Evolutionary conservation across 64 coral and sea anemone genomes (phyloP), one percentile per base, ranked within the genome.

Genomic region (Actinia equina): DNA sequence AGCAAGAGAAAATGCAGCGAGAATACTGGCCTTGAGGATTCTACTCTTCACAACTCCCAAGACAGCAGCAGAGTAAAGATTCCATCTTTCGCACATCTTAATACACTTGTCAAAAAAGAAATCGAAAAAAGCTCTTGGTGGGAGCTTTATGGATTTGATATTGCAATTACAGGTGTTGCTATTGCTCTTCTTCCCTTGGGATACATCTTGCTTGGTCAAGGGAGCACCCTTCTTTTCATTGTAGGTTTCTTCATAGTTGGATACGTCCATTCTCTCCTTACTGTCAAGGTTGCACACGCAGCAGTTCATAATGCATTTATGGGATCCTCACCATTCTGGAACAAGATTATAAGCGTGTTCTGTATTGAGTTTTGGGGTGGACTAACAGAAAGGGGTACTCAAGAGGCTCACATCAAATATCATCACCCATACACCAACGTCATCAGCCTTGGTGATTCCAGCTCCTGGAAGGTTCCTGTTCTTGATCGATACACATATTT

Each of bases 351-450:
- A 2, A 83, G 86, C 63, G 56, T 88, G 0, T 83, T 94, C 17
- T 82, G 91, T 62, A 58, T 93, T 77, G 95, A 98, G 87, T 93
- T 94, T 84, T 98, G 86, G 90, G 95, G 95, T 44, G 95, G 95
- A 60, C 94, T 98, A 51, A 94, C 95, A 80, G 85, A 84, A 6
- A 86, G 82, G 26, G 95, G 89, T 2, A 64, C 23, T 69, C 57
- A 91, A 30, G 92, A 94, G 19, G 74, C 89, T 44, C 95, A 98
- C 42, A 98, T 98, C 44, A 83, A 98, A 57, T 41, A 88, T 2
- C 95, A 98, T 20, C 95, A 98, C 23, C 95, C 95, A 53, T 98
- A 98, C 89, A 98, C 95, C 16, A 98, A 98, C 67, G 86, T 98
- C 22, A 94, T 98, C 86, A 89, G 92, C 12, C 86, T 98, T 19